Conservation (phyloP, 2,797 vertebrate species). For the Sphenopsis melanotis region DNA sequence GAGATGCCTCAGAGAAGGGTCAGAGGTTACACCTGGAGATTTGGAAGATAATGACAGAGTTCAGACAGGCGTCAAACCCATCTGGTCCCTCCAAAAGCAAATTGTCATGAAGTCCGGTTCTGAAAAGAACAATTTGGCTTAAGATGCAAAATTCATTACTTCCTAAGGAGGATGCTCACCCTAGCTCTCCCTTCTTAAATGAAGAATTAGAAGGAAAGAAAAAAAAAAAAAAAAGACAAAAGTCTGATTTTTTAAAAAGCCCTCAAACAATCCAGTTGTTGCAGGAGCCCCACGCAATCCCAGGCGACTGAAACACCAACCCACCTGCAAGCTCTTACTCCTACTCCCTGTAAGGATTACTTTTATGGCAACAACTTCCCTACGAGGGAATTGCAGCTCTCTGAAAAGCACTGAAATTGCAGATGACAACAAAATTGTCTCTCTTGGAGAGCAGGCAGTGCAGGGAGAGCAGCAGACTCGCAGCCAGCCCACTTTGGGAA, state of each 20-base stretch:
- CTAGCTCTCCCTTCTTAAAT: not conserved
- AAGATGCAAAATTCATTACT: not conserved
- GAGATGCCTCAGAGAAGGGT: not conserved
- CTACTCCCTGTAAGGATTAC: not conserved
- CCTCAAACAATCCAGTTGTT: not conserved
- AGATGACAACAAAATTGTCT: not conserved
- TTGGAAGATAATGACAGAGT: not conserved
- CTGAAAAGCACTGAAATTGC: not conserved
- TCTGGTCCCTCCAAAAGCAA: not conserved
- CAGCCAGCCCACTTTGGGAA: not conserved
- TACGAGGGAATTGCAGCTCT: not conserved
- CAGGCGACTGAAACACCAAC: not conserved
- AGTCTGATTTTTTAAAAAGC: not conserved
- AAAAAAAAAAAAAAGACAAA: not conserved
- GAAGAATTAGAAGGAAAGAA: not conserved
- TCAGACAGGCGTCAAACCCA: not conserved
- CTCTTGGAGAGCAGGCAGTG: not conserved
- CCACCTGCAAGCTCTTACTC: rapidly evolving
- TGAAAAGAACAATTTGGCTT: not conserved
- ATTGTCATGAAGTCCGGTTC: not conserved
- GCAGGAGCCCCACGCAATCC: not conserved
- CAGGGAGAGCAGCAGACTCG: rapidly evolving
- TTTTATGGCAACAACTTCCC: not conserved
- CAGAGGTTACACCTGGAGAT: conserved; percentile 37
- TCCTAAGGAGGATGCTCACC: not conserved